Evolutionary conservation across 92 coral and sea anemone genomes (phyloP).

Genomic region (Parazoanthus swiftii): DNA sequence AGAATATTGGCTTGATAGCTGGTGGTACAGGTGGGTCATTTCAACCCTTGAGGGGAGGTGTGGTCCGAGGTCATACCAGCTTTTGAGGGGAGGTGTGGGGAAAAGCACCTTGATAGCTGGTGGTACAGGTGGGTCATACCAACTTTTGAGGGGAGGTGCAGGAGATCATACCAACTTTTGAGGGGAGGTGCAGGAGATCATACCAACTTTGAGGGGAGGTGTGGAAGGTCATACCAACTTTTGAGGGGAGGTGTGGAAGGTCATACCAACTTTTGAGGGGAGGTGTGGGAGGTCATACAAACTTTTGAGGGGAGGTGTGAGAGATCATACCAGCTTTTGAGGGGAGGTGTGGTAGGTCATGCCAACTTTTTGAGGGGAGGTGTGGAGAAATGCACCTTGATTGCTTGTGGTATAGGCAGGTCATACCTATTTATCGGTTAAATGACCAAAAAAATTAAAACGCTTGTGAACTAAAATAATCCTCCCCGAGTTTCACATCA

Average conservation of each 20-base stretch:
- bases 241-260: neutral
- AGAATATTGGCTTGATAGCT: conserved; percentile 85
- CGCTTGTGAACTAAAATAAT: too few relatives aligned
- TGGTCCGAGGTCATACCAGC: neutral
- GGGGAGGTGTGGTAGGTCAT: neutral
- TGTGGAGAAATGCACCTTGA: neutral
- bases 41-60: neutral
- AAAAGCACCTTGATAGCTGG: neutral
- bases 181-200: neutral
- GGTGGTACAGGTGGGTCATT: conserved; percentile 80
- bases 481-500: too few relatives aligned
- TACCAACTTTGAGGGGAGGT: neutral
- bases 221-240: neutral
- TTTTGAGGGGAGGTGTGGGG: neutral
- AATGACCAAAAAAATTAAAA: too few relatives aligned
- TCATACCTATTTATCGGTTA: too few relatives aligned
- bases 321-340: neutral
- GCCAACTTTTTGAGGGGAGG: neutral
- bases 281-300: neutral
- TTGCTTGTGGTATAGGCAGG: too few relatives aligned
- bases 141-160: neutral
- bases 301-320: neutral
- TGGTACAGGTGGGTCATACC: neutral
- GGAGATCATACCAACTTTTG: neutral
- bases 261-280: neutral